phyloP scores from a whole-genome alignment of 2,888 invertebrate species.

The Meloe dianella region DNA sequence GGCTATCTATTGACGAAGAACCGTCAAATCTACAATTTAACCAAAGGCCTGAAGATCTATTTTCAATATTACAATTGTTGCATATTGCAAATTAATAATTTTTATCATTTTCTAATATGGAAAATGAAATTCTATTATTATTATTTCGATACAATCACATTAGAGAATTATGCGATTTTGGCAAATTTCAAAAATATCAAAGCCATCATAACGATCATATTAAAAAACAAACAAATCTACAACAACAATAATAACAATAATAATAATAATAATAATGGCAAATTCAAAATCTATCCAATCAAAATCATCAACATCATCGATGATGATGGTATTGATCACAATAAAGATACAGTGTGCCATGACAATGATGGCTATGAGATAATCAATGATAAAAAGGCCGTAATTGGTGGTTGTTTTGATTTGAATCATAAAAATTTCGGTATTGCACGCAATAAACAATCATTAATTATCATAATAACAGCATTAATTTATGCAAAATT shows the following conservation, averaged over 20 bases:
- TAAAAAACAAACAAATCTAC: slow-evolving; percentile 51
- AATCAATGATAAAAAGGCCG: slow-evolving; percentile 64
- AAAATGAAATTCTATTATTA: slow-evolving; percentile 66
- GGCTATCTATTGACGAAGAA: slow-evolving; percentile 54
- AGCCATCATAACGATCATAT: slow-evolving; percentile 61
- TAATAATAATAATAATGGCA: too few species aligned
- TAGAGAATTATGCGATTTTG: slow-evolving; percentile 62
- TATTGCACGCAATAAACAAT: slow-evolving; percentile 66
- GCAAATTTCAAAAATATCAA: slow-evolving; percentile 64
- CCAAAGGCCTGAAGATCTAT: slow-evolving; percentile 64
- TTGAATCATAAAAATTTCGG: slow-evolving; percentile 66
- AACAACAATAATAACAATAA: slow-evolving; percentile 36
- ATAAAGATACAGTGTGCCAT: too few species aligned
- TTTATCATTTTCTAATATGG: slow-evolving; percentile 64
- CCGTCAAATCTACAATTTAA: slow-evolving; percentile 55
- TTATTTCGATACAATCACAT: slow-evolving; percentile 62
- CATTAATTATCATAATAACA: slow-evolving; percentile 65
- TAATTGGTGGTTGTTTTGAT: slow-evolving; percentile 66
- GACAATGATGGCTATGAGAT: slow-evolving; percentile 57
- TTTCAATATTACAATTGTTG: slow-evolving; percentile 64
- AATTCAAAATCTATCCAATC: slow-evolving; percentile 44
- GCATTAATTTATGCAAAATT: slow-evolving; percentile 70
- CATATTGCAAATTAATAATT: slow-evolving; percentile 57
- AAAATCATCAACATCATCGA: slow-evolving; percentile 37
- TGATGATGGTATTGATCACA: slow-evolving; percentile 60